Conservation (phyloP, 2,888 invertebrate genomes). For the Dioctria rufipes region DNA sequence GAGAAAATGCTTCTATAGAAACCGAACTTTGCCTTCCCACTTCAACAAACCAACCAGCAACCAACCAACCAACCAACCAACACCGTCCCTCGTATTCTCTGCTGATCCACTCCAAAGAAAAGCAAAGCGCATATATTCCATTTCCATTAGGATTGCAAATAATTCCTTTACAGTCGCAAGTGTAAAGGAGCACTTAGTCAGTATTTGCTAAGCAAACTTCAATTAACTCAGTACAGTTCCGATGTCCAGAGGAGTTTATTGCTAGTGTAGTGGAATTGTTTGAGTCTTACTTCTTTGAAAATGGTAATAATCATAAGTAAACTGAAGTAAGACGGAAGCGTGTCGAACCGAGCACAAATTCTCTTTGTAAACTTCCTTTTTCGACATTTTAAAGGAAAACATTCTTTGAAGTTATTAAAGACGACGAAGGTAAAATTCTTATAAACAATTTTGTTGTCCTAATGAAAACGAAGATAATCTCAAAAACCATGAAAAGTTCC, state of each 20-base stretch:
- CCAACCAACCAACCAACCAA: not conserved
- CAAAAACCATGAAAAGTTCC: too few relatives aligned
- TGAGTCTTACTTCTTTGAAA: constrained; percentile 4
- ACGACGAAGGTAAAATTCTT: too few relatives aligned
- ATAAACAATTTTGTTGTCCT: too few relatives aligned
- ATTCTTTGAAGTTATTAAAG: not conserved
- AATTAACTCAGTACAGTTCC: constrained; percentile 17
- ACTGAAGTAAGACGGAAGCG: not conserved
- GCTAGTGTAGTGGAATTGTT: not conserved
- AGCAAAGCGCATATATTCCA: constrained; percentile 5
- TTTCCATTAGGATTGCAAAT: constrained; percentile 22
- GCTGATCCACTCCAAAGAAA: not conserved
- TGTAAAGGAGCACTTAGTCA: constrained; percentile 26
- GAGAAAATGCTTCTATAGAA: not conserved
- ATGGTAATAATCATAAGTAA: constrained; percentile 21
- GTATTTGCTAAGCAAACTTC: constrained; percentile 29
- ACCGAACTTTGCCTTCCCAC: not conserved
- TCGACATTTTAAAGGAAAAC: not conserved
- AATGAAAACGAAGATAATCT: too few relatives aligned
- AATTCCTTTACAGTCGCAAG: constrained; percentile 6
- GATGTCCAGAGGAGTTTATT: constrained; percentile 12
- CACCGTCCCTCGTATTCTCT: not conserved
- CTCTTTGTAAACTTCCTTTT: not conserved
- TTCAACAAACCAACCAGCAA: too few relatives aligned
- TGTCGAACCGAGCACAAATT: not conserved